phyloP scores from a whole-genome alignment of 2,797 vertebrate genomes.

The Phrynocephalus vlangalii region DNA sequence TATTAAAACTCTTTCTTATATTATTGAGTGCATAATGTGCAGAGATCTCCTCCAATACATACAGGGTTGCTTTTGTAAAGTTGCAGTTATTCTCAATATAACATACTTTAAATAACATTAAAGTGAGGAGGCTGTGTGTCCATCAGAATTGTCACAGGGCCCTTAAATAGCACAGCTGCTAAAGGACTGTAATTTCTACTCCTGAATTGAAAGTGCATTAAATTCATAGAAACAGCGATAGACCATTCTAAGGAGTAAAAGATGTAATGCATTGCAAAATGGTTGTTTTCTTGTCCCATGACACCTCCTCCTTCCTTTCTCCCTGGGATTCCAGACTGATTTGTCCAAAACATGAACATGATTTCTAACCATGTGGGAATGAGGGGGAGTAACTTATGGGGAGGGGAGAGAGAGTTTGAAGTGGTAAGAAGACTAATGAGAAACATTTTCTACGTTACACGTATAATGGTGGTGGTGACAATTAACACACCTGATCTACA shows the following conservation, averaged over 20 bases:
- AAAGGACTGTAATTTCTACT: neutral
- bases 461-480: no score
- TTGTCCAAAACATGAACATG: neutral
- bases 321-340: neutral
- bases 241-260: neutral
- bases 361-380: no score
- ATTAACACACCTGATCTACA: no score
- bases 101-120: neutral
- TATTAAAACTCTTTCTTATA: constrained; percentile 10
- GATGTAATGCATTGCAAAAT: no score
- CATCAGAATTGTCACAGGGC: neutral
- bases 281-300: no score
- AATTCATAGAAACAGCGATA: neutral
- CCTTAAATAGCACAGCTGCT: neutral
- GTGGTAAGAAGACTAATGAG: no score
- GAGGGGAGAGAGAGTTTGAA: no score
- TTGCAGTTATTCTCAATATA: neutral
- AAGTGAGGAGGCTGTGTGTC: neutral
- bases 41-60: neutral
- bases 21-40: neutral
- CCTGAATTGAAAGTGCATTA: neutral
- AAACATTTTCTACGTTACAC: no score
- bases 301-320: no score
- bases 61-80: neutral
- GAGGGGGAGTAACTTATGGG: no score